phyloP scores from a whole-genome alignment of 2,888 invertebrate genomes.

The Caenorhabditis parvicauda region DNA sequence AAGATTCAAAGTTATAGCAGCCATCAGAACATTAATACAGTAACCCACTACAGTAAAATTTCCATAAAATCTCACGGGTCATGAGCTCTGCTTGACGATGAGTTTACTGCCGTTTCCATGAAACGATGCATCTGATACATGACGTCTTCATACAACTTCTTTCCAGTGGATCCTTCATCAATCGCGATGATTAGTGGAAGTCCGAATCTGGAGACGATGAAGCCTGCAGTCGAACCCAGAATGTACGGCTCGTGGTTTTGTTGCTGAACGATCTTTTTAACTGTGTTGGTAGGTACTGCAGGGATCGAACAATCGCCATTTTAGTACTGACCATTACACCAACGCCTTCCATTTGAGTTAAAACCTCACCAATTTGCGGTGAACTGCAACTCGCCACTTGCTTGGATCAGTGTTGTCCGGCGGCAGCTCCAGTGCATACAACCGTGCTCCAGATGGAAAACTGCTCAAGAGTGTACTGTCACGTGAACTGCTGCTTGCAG shows the following conservation, averaged over 20 bases:
- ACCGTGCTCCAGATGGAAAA: conserved; percentile 26
- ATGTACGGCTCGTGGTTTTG: conserved; percentile 45
- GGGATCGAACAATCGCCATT: too few relatives aligned
- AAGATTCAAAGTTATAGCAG: too few relatives aligned
- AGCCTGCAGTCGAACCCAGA: conserved; percentile 43
- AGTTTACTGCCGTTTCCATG: conserved; percentile 31
- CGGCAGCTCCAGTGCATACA: conserved; percentile 38
- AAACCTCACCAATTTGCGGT: conserved; percentile 37
- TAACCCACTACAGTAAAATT: neutral
- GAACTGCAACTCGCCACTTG: conserved; percentile 38
- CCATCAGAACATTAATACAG: too few relatives aligned
- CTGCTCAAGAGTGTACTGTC: conserved; percentile 19
- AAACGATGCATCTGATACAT: conserved; percentile 58
- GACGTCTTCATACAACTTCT: conserved; percentile 41
- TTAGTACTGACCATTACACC: too few relatives aligned
- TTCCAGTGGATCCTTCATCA: conserved; percentile 23
- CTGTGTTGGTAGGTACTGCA: too few relatives aligned
- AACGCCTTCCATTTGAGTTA: neutral
- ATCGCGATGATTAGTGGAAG: conserved; percentile 36
- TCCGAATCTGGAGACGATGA: conserved; percentile 38
- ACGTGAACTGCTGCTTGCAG: neutral
- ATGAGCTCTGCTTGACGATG: conserved; percentile 42
- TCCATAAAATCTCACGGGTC: conserved; percentile 39
- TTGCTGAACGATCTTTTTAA: conserved; percentile 28
- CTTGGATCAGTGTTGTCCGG: conserved; percentile 2